These are phyloP conservation scores for Temnothorax nylanderi DNA, from an alignment of 1,140 invertebrate genomes.

Conservation along the genomic window DNA sequence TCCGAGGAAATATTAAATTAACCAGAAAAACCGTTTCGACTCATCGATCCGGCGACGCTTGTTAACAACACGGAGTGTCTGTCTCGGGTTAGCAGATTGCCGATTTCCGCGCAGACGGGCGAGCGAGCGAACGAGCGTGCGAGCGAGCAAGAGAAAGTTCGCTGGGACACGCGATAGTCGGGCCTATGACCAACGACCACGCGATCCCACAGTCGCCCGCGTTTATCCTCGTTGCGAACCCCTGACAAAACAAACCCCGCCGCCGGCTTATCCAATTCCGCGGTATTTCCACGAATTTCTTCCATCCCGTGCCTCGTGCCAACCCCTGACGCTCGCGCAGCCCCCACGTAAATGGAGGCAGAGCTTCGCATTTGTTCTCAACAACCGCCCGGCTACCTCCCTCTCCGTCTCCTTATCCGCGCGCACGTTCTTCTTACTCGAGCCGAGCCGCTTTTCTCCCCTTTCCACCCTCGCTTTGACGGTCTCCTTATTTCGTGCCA, in stretches of 20 bases:
- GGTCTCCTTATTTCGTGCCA: constrained; percentile 62
- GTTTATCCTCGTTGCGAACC: constrained; percentile 68
- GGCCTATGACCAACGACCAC: constrained; percentile 65
- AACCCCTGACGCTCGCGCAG: constrained; percentile 55
- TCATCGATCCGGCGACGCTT: constrained; percentile 32
- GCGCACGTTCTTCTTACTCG: constrained; percentile 18
- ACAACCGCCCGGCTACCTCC: constrained; percentile 13
- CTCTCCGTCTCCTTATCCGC: not conserved
- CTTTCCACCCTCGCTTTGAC: not conserved
- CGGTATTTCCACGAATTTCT: constrained; percentile 79
- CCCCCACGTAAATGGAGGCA: constrained; percentile 70
- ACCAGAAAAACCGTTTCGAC: constrained; percentile 19
- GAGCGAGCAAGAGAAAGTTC: constrained; percentile 58
- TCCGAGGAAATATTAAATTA: constrained; percentile 49
- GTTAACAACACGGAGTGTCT: constrained; percentile 60
- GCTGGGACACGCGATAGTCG: constrained; percentile 63
- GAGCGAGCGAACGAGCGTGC: constrained; percentile 21
- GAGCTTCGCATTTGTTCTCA: constrained; percentile 71
- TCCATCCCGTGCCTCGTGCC: constrained; percentile 69
- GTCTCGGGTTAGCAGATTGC: constrained; percentile 54
- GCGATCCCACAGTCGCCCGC: constrained; percentile 60
- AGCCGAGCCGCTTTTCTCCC: not conserved
- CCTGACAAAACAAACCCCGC: constrained; percentile 76
- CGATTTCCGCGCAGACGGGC: constrained; percentile 57
- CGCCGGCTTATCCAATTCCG: constrained; percentile 79